Percentiles rank a stretch among this genome's conserved stretches.
phyloP scores from a whole-genome alignment of 1,140 invertebrate genomes.

The Lethocerus indicus region DNA sequence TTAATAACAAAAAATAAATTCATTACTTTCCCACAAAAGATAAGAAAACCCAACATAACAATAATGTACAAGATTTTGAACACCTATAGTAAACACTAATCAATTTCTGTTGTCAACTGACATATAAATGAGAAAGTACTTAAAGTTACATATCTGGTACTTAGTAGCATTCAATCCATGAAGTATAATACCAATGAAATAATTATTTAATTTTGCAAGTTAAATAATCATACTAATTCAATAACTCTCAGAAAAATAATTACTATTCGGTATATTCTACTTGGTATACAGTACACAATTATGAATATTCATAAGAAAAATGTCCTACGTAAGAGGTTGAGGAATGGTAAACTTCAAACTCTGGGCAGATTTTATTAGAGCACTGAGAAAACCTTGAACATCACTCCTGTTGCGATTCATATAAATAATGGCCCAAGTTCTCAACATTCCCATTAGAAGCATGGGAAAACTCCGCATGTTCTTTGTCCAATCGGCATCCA shows the following conservation, averaged over 20 bases:
- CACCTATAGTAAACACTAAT: too few species aligned
- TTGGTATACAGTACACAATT: neutral
- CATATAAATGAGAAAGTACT: too few species aligned
- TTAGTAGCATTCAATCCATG: too few species aligned
- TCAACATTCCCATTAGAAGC: conserved; percentile 17
- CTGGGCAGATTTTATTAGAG: neutral
- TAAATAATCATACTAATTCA: too few species aligned
- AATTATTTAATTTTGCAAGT: too few species aligned
- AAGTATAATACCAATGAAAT: too few species aligned
- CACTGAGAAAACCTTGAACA: conserved; percentile 26
- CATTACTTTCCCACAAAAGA: too few species aligned
- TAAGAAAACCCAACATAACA: too few species aligned
- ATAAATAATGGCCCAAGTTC: conserved; percentile 3
- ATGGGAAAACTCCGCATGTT: conserved; percentile 30
- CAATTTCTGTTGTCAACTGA: too few species aligned
- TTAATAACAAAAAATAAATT: too few species aligned
- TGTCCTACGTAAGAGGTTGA: neutral
- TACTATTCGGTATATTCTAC: neutral
- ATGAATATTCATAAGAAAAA: neutral
- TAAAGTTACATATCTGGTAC: too few species aligned
- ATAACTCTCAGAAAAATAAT: neutral
- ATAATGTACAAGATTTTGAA: too few species aligned
- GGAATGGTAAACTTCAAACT: neutral
- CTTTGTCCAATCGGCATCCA: conserved; percentile 43
- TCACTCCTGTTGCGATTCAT: neutral